These are phyloP conservation scores for Achatina immaculata DNA, from an alignment of 1,140 invertebrate genomes.

Conservation along the genomic window DNA sequence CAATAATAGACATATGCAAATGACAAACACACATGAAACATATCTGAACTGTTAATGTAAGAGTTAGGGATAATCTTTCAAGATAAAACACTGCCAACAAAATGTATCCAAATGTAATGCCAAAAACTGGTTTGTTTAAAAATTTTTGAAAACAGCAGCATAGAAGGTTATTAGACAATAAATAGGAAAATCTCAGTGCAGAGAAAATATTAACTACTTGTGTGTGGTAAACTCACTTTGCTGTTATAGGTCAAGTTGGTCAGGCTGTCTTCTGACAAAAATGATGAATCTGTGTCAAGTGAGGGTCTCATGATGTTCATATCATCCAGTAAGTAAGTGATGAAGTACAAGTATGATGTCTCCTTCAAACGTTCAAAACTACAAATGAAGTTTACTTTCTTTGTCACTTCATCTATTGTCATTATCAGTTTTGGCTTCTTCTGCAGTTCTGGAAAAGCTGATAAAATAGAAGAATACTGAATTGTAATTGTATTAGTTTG, in stretches of 20 bases:
- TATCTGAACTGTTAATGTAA: no score
- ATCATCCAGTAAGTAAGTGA: constrained; percentile 40
- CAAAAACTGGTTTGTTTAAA: no score
- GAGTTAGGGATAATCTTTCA: no score
- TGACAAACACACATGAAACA: no score
- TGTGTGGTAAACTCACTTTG: constrained; percentile 22
- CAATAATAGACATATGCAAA: no score
- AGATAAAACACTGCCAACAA: no score
- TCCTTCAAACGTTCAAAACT: constrained; percentile 42
- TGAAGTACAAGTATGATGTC: constrained; percentile 31
- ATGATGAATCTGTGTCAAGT: background rate
- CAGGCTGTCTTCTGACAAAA: constrained; percentile 10
- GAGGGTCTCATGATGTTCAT: background rate
- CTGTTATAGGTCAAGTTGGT: background rate
- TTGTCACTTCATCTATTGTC: constrained; percentile 19
- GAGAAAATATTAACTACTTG: no score
- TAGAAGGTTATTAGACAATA: no score
- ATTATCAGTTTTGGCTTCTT: constrained; percentile 32
- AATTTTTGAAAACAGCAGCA: no score
- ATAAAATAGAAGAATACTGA: constrained; percentile 10
- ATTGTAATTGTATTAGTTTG: no score
- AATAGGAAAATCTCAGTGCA: no score
- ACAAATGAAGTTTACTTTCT: constrained; percentile 40
- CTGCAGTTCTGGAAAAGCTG: constrained; percentile 35
- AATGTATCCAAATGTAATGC: no score